Evolutionary conservation across 2,113 vertebrate genomes (phyloP).

Genomic region (Bos javanicus): DNA sequence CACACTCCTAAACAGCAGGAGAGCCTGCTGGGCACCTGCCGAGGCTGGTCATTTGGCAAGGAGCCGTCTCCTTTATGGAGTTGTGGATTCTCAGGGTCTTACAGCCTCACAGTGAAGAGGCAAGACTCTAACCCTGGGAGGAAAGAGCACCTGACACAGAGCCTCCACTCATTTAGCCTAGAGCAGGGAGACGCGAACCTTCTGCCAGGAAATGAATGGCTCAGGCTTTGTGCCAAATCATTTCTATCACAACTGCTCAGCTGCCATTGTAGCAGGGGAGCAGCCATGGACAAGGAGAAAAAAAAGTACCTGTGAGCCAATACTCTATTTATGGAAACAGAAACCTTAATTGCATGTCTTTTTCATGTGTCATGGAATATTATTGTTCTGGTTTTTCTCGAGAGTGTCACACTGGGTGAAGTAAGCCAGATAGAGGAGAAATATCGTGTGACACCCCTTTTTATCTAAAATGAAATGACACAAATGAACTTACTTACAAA

Average conservation of each 20-base stretch:
- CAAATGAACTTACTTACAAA: neutral
- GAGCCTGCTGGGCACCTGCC: fast-evolving
- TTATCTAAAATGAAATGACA: neutral
- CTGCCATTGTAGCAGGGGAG: fast-evolving
- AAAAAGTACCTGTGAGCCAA: fast-evolving
- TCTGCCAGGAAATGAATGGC: neutral
- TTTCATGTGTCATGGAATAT: neutral
- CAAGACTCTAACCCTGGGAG: fast-evolving
- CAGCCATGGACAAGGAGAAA: fast-evolving
- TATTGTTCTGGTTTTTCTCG: neutral
- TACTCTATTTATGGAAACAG: neutral
- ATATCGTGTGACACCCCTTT: neutral
- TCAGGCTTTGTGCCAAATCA: fast-evolving
- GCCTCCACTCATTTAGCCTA: fast-evolving
- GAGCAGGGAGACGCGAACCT: neutral
- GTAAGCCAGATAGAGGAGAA: neutral
- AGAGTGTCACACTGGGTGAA: neutral
- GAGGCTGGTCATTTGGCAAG: neutral
- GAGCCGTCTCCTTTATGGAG: neutral
- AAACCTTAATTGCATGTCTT: neutral
- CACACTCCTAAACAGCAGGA: neutral
- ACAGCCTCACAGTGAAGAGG: fast-evolving
- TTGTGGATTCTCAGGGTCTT: fast-evolving
- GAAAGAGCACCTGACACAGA: fast-evolving
- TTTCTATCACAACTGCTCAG: neutral